Percentiles rank a stretch among this genome's conserved stretches.
These are phyloP conservation scores for Orycteropus afer DNA, from an alignment of 2,113 vertebrate species.

Conservation along the genomic window DNA sequence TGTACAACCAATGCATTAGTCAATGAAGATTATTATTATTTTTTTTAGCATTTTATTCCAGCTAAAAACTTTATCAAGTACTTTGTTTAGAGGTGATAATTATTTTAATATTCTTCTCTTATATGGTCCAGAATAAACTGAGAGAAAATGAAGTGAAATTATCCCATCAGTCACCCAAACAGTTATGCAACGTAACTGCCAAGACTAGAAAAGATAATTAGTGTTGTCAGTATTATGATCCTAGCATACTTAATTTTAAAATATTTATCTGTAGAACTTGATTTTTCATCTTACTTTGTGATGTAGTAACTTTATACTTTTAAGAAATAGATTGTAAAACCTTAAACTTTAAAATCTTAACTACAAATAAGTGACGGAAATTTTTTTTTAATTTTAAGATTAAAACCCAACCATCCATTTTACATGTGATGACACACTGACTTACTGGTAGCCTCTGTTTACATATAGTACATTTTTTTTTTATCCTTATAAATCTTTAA, in stretches of 20 bases:
- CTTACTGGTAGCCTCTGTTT: background rate
- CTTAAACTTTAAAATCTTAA: slow-evolving; percentile 50
- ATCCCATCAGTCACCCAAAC: slow-evolving; percentile 73
- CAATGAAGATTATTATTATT: background rate
- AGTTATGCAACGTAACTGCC: slow-evolving; percentile 64
- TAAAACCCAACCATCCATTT: slow-evolving; percentile 26
- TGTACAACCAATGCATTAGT: slow-evolving; percentile 34
- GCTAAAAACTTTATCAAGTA: slow-evolving; percentile 68
- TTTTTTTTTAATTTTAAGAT: slow-evolving; percentile 48
- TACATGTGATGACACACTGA: background rate
- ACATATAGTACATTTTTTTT: background rate
- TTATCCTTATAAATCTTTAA: background rate
- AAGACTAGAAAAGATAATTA: slow-evolving; percentile 58
- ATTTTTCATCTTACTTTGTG: slow-evolving; percentile 57
- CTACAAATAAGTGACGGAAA: slow-evolving; percentile 35
- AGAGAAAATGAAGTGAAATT: slow-evolving; percentile 68
- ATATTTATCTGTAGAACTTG: slow-evolving; percentile 73
- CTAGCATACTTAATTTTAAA: slow-evolving; percentile 69
- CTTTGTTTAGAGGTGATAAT: slow-evolving; percentile 70
- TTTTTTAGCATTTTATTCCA: slow-evolving; percentile 59
- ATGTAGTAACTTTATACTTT: slow-evolving; percentile 64
- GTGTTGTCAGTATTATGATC: slow-evolving; percentile 80
- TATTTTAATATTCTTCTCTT: slow-evolving; percentile 73
- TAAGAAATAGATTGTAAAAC: slow-evolving; percentile 52
- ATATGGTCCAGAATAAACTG: slow-evolving; percentile 53